Base-by-base conservation (phyloP, 2,888 invertebrate species). In the Hypomecis punctinalis region DNA sequence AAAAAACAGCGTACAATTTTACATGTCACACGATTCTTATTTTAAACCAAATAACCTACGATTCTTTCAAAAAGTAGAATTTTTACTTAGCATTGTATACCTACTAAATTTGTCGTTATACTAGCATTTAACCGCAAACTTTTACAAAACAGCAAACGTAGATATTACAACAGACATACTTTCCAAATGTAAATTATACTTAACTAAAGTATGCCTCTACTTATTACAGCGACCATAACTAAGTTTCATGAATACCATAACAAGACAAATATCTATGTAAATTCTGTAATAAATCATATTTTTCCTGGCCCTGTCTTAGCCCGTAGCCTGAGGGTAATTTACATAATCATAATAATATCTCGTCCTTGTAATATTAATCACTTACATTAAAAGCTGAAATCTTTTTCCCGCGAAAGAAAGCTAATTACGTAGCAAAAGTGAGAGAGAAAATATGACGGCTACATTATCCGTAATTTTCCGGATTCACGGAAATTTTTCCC, bases 281-380 rank as follows among this genome's bases (percentile, higher is more conserved):
- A 56, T 56, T 37, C 23, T n/a, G 48, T 48, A 48, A 58, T 58
- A 58, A 63, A 63, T 58, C 58, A 58, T 52, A 56, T 53, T 55
- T 55, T 49, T 35, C 54, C 49, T 40, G 48, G 45, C n/a, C 40
- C 40, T 49, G 49, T 58, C 63, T 54, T 54, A 58, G 48, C 53
- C 42, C 57, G 47, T 58, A 58, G 63, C 58, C 58, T 53, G 52
- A 58, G 53, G 57, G 52, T 47, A 54, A 58, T 62, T 62, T 52
- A 40, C 56, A 57, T 58, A 63, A 63, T 61, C 54, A 54, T 49
- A 55, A 49, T 57, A 63, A 54, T 53, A 54, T 54, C 53, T 63
- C 47, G 53, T 63, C 63, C 37, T 52, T 58, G 42, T 54, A 40
- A 54, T 54, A 53, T 42, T 63, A 54, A 63, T 63, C 58, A 63